Evolutionary conservation across 2,113 vertebrate genomes (phyloP).

Genomic region (Corythaixoides concolor): DNA sequence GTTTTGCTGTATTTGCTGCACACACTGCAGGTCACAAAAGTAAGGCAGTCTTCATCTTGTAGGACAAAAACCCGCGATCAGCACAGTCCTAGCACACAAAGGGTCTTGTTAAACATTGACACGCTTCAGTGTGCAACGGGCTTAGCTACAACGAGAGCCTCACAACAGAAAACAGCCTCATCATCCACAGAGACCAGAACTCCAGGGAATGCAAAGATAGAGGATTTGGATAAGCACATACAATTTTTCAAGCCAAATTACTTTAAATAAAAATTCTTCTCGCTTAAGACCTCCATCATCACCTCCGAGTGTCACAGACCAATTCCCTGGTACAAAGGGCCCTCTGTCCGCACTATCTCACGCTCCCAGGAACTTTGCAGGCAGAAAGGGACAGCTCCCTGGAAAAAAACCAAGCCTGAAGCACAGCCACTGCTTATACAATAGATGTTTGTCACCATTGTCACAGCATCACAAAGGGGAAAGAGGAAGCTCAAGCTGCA

Average conservation of each 20-base stretch:
- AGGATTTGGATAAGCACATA: not conserved
- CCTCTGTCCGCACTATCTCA: not conserved
- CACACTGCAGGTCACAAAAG: not conserved
- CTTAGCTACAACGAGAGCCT: not conserved
- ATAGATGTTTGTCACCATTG: constrained; percentile 46
- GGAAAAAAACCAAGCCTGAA: not conserved
- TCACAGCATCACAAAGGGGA: constrained; percentile 39
- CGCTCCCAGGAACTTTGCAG: not conserved
- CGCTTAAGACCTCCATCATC: not conserved
- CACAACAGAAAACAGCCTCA: not conserved
- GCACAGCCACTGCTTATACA: not conserved
- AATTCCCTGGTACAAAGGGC: not conserved
- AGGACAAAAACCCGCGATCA: not conserved
- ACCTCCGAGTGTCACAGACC: accelerated
- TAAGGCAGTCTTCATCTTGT: not conserved
- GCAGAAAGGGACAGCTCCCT: not conserved
- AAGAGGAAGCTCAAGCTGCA: constrained; percentile 43
- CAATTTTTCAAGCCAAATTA: not conserved
- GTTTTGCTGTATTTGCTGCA: not conserved
- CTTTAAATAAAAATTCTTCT: not conserved
- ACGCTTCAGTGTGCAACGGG: not conserved
- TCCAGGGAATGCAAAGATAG: not conserved
- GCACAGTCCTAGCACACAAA: not conserved
- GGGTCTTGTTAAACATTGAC: not conserved
- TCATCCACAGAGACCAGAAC: not conserved